A percentile compares a stretch with the other conserved stretches of the same genome.
Evolutionary conservation across 1,140 invertebrate genomes (phyloP).

Genomic region (Cydia splendana): DNA sequence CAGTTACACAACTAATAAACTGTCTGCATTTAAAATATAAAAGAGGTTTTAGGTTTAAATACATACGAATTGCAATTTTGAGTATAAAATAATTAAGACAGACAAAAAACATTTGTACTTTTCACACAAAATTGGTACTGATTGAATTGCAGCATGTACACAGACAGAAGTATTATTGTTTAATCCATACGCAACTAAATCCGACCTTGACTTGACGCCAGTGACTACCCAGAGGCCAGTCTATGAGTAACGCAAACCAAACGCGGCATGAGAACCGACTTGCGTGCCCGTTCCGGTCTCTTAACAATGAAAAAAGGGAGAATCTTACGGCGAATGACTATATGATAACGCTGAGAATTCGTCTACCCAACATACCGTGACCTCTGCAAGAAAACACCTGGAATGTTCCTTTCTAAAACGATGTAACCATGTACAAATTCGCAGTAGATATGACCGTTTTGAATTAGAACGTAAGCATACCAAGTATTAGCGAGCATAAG

Average conservation of each 20-base stretch:
- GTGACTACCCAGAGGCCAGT: slow-evolving; percentile 12
- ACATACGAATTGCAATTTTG: no score
- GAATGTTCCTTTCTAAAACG: slow-evolving; percentile 31
- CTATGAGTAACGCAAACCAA: slow-evolving; percentile 50
- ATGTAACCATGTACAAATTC: neutral
- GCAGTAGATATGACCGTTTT: neutral
- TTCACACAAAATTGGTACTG: neutral
- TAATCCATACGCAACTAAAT: slow-evolving; percentile 7
- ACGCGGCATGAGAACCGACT: slow-evolving; percentile 61
- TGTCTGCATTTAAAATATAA: no score
- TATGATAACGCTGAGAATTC: slow-evolving; percentile 56
- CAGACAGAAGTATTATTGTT: neutral
- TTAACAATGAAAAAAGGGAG: slow-evolving; percentile 69
- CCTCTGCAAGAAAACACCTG: slow-evolving; percentile 33
- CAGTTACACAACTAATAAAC: neutral
- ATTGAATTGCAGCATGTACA: slow-evolving; percentile 1
- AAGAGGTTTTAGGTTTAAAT: no score
- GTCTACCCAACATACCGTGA: slow-evolving; percentile 49
- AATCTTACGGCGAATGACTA: slow-evolving; percentile 54
- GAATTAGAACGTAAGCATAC: neutral
- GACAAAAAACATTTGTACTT: no score
- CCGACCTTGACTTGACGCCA: slow-evolving; percentile 16
- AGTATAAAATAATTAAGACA: no score
- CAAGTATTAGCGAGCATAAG: neutral
- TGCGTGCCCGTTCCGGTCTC: slow-evolving; percentile 66